Evolutionary conservation across 2,113 vertebrate genomes (phyloP).

Genomic region (Tupaia tana): DNA sequence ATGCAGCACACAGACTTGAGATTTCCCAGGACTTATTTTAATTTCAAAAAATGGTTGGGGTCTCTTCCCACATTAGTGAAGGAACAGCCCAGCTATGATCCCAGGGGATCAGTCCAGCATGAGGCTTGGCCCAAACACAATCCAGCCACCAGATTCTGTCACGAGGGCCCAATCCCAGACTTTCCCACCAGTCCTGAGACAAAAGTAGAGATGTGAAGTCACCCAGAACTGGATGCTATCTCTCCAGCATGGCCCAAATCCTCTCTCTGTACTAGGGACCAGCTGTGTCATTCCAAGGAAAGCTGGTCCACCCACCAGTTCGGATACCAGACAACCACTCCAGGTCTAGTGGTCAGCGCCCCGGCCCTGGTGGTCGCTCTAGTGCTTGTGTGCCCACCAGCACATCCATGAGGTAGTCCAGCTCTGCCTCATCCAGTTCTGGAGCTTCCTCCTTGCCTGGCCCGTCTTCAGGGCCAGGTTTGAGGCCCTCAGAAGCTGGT

Average conservation of each 20-base stretch:
- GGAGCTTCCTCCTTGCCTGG: conserved; percentile 62
- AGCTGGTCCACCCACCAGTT: conserved; percentile 4
- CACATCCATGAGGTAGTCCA: conserved; percentile 85
- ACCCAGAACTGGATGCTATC: neutral
- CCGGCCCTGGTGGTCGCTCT: conserved; percentile 27
- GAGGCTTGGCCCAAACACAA: neutral
- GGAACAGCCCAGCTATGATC: neutral
- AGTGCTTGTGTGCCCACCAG: conserved; percentile 80
- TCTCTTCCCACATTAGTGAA: conserved; percentile 32
- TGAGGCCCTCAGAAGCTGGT: conserved; percentile 73
- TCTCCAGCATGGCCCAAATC: neutral
- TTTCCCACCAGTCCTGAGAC: neutral
- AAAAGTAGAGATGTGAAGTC: neutral
- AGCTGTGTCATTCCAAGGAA: conserved; percentile 12
- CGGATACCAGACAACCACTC: neutral
- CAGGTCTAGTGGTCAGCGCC: conserved; percentile 49
- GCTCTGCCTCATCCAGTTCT: conserved; percentile 71
- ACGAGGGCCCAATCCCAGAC: neutral
- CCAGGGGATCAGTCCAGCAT: neutral
- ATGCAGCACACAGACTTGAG: neutral
- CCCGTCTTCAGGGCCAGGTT: conserved; percentile 60
- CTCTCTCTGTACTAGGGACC: neutral
- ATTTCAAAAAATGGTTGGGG: conserved; percentile 67
- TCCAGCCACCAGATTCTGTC: conserved; percentile 17
- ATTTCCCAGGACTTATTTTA: conserved; percentile 67